Evolutionary conservation across 2,113 vertebrate genomes (phyloP).

Genomic region (Petromus typicus): DNA sequence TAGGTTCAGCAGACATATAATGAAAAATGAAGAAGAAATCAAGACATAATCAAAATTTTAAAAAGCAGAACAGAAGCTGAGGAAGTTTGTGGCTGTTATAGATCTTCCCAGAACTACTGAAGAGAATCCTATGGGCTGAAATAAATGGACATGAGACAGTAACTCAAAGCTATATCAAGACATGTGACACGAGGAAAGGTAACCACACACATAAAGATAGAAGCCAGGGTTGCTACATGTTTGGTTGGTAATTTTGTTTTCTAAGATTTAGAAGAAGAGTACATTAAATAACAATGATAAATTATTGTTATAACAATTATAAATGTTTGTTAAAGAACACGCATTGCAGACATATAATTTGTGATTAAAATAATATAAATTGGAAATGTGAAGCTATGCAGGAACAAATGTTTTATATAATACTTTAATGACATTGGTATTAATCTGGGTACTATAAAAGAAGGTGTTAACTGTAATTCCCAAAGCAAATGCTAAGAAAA

Average conservation of each 20-base stretch:
- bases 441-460: slow-evolving; percentile 35
- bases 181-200: background rate
- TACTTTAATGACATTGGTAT: slow-evolving; percentile 4
- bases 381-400: background rate
- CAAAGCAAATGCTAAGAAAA: slow-evolving; percentile 5
- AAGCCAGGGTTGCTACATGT: background rate
- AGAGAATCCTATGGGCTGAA: background rate
- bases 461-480: background rate
- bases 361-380: background rate
- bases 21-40: slow-evolving; percentile 32
- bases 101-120: background rate
- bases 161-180: background rate
- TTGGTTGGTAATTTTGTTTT: background rate
- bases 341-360: slow-evolving; percentile 16
- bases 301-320: background rate
- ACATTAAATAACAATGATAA: slow-evolving; percentile 21
- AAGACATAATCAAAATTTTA: background rate
- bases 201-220: background rate
- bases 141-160: background rate
- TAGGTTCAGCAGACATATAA: background rate
- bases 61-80: background rate
- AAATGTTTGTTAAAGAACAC: background rate
- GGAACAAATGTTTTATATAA: background rate
- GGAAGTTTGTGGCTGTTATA: background rate
- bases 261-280: background rate